These are phyloP conservation scores for Graphium colonna DNA, from an alignment of 2,888 invertebrate species.

Conservation along the genomic window DNA sequence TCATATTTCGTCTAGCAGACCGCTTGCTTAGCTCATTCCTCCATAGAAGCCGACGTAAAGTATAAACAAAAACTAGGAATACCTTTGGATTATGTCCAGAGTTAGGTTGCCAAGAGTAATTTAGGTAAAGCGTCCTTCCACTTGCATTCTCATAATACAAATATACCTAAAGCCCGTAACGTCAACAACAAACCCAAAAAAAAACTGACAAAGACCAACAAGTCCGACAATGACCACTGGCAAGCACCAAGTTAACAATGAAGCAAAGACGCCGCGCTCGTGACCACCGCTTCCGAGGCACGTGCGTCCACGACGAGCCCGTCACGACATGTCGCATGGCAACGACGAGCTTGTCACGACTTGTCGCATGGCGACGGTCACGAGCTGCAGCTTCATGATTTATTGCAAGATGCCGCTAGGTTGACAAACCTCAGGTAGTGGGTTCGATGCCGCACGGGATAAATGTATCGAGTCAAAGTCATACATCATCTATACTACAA, in stretches of 20 bases:
- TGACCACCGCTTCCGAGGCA: slow-evolving; percentile 28
- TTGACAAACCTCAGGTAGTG: too few species aligned
- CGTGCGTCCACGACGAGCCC: slow-evolving; percentile 33
- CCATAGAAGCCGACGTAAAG: too few species aligned
- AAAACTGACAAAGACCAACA: not conserved
- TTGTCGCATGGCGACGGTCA: not conserved
- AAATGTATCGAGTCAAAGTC: not conserved
- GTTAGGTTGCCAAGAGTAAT: too few species aligned
- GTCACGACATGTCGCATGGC: slow-evolving; percentile 35
- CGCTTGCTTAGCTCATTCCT: too few species aligned
- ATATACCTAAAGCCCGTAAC: too few species aligned
- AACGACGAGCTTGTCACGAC: slow-evolving; percentile 34
- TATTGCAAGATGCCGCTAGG: not conserved
- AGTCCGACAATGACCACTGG: slow-evolving; percentile 1
- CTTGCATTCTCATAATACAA: too few species aligned
- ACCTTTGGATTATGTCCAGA: too few species aligned
- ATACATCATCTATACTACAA: not conserved
- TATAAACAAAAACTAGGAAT: too few species aligned
- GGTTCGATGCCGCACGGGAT: too few species aligned
- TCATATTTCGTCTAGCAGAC: too few species aligned
- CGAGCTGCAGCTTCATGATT: not conserved
- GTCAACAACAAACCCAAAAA: too few species aligned
- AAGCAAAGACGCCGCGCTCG: slow-evolving; percentile 13
- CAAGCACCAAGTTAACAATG: slow-evolving; percentile 10
- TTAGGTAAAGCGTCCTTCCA: too few species aligned